Evolutionary conservation across 2,113 vertebrate genomes (phyloP).

Genomic region (Rhynchopsitta pachyrhyncha): DNA sequence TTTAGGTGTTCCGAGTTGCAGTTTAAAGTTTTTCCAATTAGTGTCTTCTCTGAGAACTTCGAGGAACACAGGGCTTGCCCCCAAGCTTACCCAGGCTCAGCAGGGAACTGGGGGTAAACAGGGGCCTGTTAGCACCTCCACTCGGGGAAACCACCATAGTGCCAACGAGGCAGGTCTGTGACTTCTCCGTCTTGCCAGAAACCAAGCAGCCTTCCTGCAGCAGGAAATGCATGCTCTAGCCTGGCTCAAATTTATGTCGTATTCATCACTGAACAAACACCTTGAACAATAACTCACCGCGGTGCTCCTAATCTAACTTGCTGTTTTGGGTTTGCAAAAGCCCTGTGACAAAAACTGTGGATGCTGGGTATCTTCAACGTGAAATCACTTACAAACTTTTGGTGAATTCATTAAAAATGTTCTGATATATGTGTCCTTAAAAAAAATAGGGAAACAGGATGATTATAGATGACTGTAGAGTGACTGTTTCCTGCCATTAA

Average conservation of each 20-base stretch:
- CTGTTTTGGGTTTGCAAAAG: accelerated
- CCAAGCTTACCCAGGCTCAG: background rate
- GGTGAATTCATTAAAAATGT: accelerated
- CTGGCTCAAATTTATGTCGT: accelerated
- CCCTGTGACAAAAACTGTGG: accelerated
- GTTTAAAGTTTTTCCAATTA: background rate
- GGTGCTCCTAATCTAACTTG: accelerated
- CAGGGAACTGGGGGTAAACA: background rate
- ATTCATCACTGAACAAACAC: accelerated
- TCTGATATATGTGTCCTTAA: accelerated
- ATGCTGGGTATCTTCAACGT: accelerated
- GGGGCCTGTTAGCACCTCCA: background rate
- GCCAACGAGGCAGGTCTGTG: background rate
- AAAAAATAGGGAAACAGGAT: background rate
- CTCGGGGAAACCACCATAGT: background rate
- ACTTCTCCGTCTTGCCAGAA: accelerated
- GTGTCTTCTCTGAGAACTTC: accelerated
- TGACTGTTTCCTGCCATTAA: slow-evolving; percentile 11
- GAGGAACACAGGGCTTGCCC: accelerated
- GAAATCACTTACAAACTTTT: background rate
- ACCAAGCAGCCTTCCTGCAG: accelerated
- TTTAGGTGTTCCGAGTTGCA: background rate
- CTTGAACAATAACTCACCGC: accelerated
- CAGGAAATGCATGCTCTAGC: accelerated
- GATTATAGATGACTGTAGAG: background rate